These are phyloP conservation scores for Liopterus haemorrhoidalis DNA, from an alignment of 2,888 invertebrate genomes.

Conservation along the genomic window DNA sequence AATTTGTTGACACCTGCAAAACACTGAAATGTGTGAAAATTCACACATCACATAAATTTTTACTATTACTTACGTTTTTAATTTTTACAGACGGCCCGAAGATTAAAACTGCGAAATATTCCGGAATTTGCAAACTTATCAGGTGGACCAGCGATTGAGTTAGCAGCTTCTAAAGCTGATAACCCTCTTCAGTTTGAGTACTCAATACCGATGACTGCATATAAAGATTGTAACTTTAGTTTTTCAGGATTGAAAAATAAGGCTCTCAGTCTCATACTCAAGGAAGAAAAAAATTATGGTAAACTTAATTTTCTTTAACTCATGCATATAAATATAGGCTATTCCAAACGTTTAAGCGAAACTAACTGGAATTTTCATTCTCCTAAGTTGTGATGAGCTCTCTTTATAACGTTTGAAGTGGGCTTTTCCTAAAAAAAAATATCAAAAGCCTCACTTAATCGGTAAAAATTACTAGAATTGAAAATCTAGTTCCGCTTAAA, in stretches of 20 bases:
- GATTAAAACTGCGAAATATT: slow-evolving; percentile 74
- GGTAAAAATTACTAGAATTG: no score
- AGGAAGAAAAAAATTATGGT: slow-evolving; percentile 56
- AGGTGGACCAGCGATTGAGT: slow-evolving; percentile 84
- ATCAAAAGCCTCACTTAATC: no score
- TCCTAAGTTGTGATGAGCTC: no score
- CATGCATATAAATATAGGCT: not conserved
- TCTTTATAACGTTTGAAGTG: no score
- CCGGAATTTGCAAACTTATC: slow-evolving; percentile 64
- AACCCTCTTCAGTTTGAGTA: slow-evolving; percentile 62
- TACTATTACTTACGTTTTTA: slow-evolving; percentile 7
- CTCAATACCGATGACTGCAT: slow-evolving; percentile 56
- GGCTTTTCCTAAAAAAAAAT: no score
- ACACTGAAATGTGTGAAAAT: no score
- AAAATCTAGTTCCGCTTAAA: no score
- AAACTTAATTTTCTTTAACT: no score
- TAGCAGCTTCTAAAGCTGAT: slow-evolving; percentile 63
- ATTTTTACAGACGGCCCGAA: slow-evolving; percentile 61
- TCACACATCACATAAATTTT: not conserved
- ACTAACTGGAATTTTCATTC: no score
- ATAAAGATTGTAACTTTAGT: slow-evolving; percentile 84
- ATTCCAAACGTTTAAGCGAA: no score
- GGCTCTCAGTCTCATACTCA: slow-evolving; percentile 49
- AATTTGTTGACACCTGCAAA: not conserved
- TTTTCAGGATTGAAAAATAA: slow-evolving; percentile 75